A percentile compares a stretch with the other conserved stretches of the same genome.
phyloP scores from a whole-genome alignment of 1,140 invertebrate species.

The Nilaparvata lugens region DNA sequence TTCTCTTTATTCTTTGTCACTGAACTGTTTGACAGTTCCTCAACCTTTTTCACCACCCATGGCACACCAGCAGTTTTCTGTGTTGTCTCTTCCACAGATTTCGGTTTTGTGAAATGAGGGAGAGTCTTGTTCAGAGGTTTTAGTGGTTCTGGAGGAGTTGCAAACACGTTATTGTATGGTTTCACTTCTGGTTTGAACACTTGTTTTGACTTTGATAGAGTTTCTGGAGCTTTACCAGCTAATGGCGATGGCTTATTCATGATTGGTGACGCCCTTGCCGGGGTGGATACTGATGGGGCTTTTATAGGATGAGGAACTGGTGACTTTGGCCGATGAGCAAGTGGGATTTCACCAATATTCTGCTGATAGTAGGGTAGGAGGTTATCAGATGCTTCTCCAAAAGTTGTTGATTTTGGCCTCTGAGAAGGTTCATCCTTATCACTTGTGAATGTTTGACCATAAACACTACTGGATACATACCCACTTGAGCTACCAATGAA shows the following conservation, averaged over 20 bases:
- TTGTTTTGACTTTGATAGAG: conserved; percentile 10
- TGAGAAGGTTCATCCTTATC: not conserved
- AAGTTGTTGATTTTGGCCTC: too few relatives aligned
- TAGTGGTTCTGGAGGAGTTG: not conserved
- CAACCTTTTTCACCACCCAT: not conserved
- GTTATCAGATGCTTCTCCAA: not conserved
- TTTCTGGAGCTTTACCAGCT: conserved; percentile 9
- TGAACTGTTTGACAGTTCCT: not conserved
- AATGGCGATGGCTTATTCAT: conserved; percentile 13
- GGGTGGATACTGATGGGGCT: conserved; percentile 14
- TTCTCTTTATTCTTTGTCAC: not conserved
- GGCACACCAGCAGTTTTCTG: not conserved
- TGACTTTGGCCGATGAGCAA: conserved; percentile 19
- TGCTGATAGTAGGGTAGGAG: conserved; percentile 47
- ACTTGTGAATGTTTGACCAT: not conserved
- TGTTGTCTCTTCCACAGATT: not conserved
- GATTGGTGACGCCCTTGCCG: not conserved
- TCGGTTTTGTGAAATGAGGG: not conserved
- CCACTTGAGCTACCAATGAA: not conserved
- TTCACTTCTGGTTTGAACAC: conserved; percentile 9
- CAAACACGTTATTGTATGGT: not conserved
- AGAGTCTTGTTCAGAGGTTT: not conserved
- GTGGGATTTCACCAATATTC: conserved; percentile 42
- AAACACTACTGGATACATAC: not conserved
- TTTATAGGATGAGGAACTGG: conserved; percentile 22